Evolutionary conservation across 2,888 invertebrate genomes (phyloP).

Genomic region (Perizoma affinitatum): DNA sequence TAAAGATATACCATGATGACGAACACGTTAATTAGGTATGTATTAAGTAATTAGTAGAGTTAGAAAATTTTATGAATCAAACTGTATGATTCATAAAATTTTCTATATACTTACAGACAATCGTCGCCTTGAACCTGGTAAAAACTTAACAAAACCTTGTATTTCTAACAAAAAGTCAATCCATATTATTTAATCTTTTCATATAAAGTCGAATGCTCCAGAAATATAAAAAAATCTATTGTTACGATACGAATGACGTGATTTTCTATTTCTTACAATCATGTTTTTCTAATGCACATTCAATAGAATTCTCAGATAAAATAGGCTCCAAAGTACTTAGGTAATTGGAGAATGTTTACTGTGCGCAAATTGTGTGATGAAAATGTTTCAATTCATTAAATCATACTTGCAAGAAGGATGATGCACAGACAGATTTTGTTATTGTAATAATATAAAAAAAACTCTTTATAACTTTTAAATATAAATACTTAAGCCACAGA

Average conservation of each 20-base stretch:
- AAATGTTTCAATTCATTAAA: too few species aligned
- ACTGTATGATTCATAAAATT: too few species aligned
- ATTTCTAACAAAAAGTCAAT: slow-evolving; percentile 38
- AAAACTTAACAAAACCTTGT: slow-evolving; percentile 29
- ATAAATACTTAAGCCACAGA: not conserved
- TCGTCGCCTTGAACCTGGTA: slow-evolving; percentile 46
- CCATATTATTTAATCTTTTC: slow-evolving; percentile 50
- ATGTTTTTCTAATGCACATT: slow-evolving; percentile 27
- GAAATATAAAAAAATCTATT: slow-evolving; percentile 48
- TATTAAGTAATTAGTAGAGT: too few species aligned
- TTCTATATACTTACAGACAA: too few species aligned
- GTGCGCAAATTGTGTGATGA: too few species aligned
- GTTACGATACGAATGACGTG: slow-evolving; percentile 38
- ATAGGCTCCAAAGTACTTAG: too few species aligned
- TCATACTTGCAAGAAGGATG: too few species aligned
- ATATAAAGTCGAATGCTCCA: slow-evolving; percentile 48
- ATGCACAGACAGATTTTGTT: too few species aligned
- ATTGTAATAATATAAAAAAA: too few species aligned
- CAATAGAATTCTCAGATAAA: not conserved
- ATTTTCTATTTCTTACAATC: slow-evolving; percentile 39
- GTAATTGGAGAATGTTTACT: too few species aligned
- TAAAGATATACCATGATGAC: not conserved
- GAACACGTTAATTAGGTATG: too few species aligned
- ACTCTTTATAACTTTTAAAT: not conserved
- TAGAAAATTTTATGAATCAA: too few species aligned